These are phyloP conservation scores for Trachelus tabidus DNA, from an alignment of 2,888 invertebrate genomes.

Conservation along the genomic window DNA sequence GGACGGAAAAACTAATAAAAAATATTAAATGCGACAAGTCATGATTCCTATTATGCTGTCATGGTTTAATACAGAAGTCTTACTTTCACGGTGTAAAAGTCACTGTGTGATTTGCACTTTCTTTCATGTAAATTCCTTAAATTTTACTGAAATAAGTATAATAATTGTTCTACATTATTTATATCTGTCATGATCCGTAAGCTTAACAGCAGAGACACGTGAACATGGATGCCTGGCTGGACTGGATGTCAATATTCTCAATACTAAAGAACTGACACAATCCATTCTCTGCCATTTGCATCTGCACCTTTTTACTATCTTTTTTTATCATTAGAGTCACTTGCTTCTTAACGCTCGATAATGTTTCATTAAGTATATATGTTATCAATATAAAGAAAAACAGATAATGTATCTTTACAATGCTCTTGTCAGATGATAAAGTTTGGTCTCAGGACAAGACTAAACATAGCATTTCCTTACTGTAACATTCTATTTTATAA, in stretches of 20 bases:
- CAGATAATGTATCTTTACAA: constrained; percentile 47
- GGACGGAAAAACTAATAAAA: not conserved
- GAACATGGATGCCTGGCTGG: constrained; percentile 37
- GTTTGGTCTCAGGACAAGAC: constrained; percentile 61
- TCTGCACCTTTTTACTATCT: constrained; percentile 2
- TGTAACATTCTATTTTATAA: constrained; percentile 31
- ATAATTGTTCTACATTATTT: not conserved
- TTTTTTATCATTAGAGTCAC: not conserved
- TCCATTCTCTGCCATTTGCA: constrained; percentile 57
- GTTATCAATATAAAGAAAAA: constrained; percentile 15
- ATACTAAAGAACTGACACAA: constrained; percentile 76
- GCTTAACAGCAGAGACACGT: constrained; percentile 28
- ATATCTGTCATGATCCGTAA: constrained; percentile 31
- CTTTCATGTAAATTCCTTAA: not conserved
- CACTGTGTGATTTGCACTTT: not conserved
- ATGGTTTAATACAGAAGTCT: not conserved
- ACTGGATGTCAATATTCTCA: constrained; percentile 73
- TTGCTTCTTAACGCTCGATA: not conserved
- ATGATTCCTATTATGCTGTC: not conserved
- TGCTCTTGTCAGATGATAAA: constrained; percentile 55
- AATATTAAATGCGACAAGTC: not conserved
- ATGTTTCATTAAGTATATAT: not conserved
- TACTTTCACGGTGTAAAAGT: not conserved
- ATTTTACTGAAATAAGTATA: not conserved
- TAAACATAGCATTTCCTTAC: constrained; percentile 57